A percentile compares a stretch with the other conserved stretches of the same genome.
Evolutionary conservation across 35 echinoderm and acorn worm genomes (phyloP).

Genomic region (Patiria miniata): DNA sequence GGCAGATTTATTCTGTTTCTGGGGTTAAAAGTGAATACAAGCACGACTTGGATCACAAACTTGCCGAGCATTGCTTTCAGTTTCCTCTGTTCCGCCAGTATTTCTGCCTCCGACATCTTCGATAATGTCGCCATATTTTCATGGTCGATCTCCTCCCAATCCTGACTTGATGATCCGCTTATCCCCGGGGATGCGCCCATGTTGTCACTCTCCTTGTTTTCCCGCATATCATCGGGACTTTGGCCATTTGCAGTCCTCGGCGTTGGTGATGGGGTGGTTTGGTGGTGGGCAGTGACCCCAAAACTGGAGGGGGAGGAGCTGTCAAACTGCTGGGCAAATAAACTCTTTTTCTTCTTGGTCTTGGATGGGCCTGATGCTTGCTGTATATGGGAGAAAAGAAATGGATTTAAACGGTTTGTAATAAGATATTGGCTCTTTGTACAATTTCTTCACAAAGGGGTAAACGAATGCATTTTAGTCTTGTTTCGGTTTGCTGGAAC

Average conservation of each 20-base stretch:
- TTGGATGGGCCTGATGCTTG: constrained; percentile 23
- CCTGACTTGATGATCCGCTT: not conserved
- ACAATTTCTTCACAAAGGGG: too few relatives aligned
- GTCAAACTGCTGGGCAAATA: constrained; percentile 84
- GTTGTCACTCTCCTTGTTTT: not conserved
- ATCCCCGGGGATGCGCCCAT: not conserved
- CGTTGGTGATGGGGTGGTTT: constrained; percentile 6
- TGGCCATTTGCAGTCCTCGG: not conserved
- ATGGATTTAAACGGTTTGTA: not conserved
- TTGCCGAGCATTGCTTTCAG: constrained; percentile 67
- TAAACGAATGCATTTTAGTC: too few relatives aligned
- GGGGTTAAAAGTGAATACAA: too few relatives aligned
- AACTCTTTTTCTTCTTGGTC: constrained; percentile 72
- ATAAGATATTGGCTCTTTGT: too few relatives aligned
- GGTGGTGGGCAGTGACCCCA: constrained; percentile 60
- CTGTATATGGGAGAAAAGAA: not conserved
- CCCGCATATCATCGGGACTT: not conserved
- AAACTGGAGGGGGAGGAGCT: constrained; percentile 54
- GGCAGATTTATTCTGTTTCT: too few relatives aligned
- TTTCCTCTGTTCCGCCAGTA: constrained; percentile 85
- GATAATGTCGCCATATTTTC: constrained; percentile 78
- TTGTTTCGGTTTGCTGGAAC: too few relatives aligned
- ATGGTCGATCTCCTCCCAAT: constrained; percentile 46
- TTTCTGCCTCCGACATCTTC: constrained; percentile 86
- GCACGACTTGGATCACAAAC: too few relatives aligned